A percentile compares a stretch with the other conserved stretches of the same genome.
These are phyloP conservation scores for Anthoscopus minutus DNA, from an alignment of 2,113 vertebrate species.

Conservation along the genomic window DNA sequence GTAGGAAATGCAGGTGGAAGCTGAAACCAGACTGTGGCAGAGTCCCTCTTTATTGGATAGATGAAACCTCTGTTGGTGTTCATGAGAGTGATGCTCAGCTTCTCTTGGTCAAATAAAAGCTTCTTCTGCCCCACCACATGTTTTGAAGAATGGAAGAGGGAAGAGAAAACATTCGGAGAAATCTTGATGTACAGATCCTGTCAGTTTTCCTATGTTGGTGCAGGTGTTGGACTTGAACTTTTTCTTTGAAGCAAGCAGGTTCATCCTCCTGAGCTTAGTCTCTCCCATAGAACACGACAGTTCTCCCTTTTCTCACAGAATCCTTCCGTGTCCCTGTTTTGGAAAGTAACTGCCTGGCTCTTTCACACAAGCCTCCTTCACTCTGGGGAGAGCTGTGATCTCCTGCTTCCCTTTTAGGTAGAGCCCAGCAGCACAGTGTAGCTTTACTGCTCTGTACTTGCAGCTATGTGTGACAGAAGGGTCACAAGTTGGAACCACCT, in stretches of 20 bases:
- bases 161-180: not conserved
- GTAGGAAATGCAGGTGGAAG: not conserved
- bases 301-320: not conserved
- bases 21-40: not conserved
- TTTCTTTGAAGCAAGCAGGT: not conserved
- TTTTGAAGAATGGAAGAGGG: not conserved
- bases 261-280: not conserved
- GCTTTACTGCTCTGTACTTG: not conserved
- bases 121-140: not conserved
- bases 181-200: not conserved
- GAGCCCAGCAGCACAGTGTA: fast-evolving
- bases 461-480: not conserved
- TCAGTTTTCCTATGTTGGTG: not conserved
- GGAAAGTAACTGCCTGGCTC: not conserved
- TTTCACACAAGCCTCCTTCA: not conserved
- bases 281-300: not conserved
- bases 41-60: not conserved
- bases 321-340: not conserved
- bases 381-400: not conserved
- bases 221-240: not conserved
- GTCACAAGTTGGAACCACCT: not conserved
- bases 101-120: not conserved
- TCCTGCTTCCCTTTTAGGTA: not conserved
- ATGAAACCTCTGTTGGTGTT: not conserved
- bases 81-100: fast-evolving